Base-by-base conservation (phyloP, 2,888 invertebrate species). In the Xestia xanthographa region DNA sequence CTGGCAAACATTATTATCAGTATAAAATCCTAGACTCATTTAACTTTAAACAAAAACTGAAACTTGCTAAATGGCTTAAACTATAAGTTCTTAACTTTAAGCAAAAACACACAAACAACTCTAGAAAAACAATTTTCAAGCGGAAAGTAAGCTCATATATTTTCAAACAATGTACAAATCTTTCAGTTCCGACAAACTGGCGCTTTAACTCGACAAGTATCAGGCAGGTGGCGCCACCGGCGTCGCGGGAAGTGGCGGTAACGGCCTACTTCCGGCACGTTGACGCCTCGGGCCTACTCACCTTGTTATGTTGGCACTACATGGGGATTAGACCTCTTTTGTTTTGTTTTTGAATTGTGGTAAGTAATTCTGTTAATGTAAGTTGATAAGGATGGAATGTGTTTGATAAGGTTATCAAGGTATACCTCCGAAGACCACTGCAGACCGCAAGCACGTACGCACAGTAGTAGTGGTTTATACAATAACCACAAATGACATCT, bases 221-320 rank as follows among this genome's bases (percentile, higher is more conserved):
- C 87, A 87, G 91, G 89, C 91, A 93, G 92, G 92, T 93, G 90
- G 89, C 89, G 90, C 90, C 88, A 87, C 86, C 88, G 88, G 88
- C 89, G 85, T 72, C 69, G 50, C 87, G 90, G 93, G 93, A 93
- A 90, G 91, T 90, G 89, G 90, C 91, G 91, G 92, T 92, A 93
- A 93, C 92, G 90, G 92, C 92, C 91, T 89, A 90, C 92, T 93
- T 94, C 94, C 94, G 93, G 88, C 91, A 90, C 91, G 92, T 90
- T 86, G 91, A 90, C 93, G 91, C 92, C 91, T 90, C 86, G 75
- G 67, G 84, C 82, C 75, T 66, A 72, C 78, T 74, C 84, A 85
- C 85, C 85, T 85, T 79, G 83, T 86, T 88, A 83, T 79, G 84
- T 85, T 84, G 80, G 82, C 77, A 81, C 83, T 87, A 82, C 82